These are phyloP conservation scores for Dilophus febrilis DNA, from an alignment of 2,888 invertebrate genomes.

Conservation along the genomic window DNA sequence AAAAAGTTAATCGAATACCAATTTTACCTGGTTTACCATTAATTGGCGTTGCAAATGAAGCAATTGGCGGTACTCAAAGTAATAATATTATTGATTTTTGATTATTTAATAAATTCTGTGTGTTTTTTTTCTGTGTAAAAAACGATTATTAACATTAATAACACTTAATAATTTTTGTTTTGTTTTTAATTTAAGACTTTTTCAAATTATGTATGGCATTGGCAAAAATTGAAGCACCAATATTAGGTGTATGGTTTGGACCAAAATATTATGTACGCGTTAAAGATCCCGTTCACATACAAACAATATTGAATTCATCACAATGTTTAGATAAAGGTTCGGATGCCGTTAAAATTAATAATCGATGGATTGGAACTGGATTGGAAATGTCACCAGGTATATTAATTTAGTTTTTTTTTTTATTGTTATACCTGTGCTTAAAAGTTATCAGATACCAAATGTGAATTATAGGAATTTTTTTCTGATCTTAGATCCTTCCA, in stretches of 20 bases:
- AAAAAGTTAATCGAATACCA: background rate
- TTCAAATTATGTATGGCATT: background rate
- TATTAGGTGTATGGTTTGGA: background rate
- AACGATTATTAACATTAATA: background rate
- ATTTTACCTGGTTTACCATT: background rate
- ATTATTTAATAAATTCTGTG: too few relatives aligned
- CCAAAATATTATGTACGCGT: background rate
- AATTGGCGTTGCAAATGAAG: background rate
- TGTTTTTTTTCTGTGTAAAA: too few relatives aligned
- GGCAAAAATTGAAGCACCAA: background rate
- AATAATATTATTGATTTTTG: too few relatives aligned
- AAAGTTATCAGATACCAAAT: background rate
- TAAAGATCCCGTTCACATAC: background rate
- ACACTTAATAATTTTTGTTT: background rate
- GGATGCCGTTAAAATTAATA: background rate
- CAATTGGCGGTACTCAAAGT: background rate
- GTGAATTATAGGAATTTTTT: constrained; percentile 1
- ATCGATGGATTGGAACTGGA: background rate
- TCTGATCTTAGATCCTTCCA: constrained; percentile 3
- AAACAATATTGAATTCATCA: background rate
- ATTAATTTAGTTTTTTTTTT: too few relatives aligned
- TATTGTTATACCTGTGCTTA: too few relatives aligned
- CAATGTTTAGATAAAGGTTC: background rate
- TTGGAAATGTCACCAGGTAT: background rate
- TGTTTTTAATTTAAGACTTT: background rate